A percentile compares a stretch with the other conserved stretches of the same genome.
phyloP scores from a whole-genome alignment of 2,113 vertebrate genomes.

The Antennarius striatus region DNA sequence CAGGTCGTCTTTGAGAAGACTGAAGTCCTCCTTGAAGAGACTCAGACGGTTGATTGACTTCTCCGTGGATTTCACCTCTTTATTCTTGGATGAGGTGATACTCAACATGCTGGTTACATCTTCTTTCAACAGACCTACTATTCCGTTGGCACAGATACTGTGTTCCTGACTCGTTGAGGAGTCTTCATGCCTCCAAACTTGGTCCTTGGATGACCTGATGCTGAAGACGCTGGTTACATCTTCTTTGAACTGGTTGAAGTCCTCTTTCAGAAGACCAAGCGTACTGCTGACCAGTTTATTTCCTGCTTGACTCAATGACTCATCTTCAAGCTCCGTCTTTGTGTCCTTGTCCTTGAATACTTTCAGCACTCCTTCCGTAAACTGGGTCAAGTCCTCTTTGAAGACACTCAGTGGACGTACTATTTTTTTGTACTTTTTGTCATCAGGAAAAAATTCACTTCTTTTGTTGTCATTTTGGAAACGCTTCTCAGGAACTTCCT shows the following conservation, averaged over 20 bases:
- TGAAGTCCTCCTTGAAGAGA: slow-evolving; percentile 44
- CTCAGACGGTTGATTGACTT: slow-evolving; percentile 5
- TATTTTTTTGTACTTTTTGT: background rate
- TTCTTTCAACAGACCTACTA: no score
- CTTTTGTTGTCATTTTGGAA: background rate
- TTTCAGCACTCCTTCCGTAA: slow-evolving; percentile 37
- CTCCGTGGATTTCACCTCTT: slow-evolving; percentile 5
- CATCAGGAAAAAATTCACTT: background rate
- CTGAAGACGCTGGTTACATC: slow-evolving; percentile 30
- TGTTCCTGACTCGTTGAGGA: background rate
- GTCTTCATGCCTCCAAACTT: slow-evolving; percentile 1
- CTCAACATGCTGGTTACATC: slow-evolving; percentile 14
- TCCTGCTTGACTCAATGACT: background rate
- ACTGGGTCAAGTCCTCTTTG: slow-evolving; percentile 50
- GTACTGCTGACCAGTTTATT: background rate
- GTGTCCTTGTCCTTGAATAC: slow-evolving; percentile 46
- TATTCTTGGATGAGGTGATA: background rate
- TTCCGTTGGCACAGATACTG: no score
- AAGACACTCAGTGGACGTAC: slow-evolving; percentile 29
- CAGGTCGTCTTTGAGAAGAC: slow-evolving; percentile 34
- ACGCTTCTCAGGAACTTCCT: background rate
- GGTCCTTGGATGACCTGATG: background rate
- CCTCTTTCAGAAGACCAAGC: slow-evolving; percentile 2
- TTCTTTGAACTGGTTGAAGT: slow-evolving; percentile 30
- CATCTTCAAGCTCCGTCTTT: background rate